Base-by-base conservation (phyloP, 2,113 vertebrate genomes). In the Cephalopterus ornatus region DNA sequence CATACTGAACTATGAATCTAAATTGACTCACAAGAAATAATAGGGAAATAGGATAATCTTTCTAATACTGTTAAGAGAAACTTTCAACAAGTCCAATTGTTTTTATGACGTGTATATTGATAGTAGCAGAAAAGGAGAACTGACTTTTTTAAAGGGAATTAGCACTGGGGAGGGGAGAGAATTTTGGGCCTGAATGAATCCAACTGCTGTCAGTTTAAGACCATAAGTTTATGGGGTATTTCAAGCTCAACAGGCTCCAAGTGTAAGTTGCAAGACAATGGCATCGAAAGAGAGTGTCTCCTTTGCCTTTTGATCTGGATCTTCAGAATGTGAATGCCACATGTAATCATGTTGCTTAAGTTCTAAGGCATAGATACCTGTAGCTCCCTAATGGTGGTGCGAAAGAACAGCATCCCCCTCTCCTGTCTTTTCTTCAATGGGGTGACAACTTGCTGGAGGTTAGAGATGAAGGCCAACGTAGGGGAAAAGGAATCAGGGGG, bases 391-490 rank as follows among this genome's bases (percentile, higher is more conserved):
- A 99, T 98, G 33, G 98, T 99, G 82, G 98, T 97, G 56, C 5
- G 96, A 30, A 98, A 98, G 96, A 98, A 98, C 56, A 99, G 97
- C 86, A 98, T 98, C 8, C 97, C 97, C 61, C 95, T 97, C 22
- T 94, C 81, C 67, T 52, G 95, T 46, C 98, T 98, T 87, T 98
- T 95, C 30, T 95, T 86, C 72, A 98, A 95, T 28, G 99, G 98
- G 5, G 98, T 97, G 35, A 98, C 92, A 28, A 97, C 96, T 73
- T 59, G 95, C 55, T 98, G 98, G 12, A 99, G 98, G 65, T 97
- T 96, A 32, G 99, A 99, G 85, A 98, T 98, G 94, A 99, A 98
- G 95, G 98, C 97, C 85, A 99, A 92, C 65, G 98, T 99, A 62
- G 78, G 49, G 47, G 97, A 97, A 74, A 98, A 98, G 2, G 97